phyloP scores from a whole-genome alignment of 64 coral and sea anemone genomes.

The Dendronephthya gigantea region DNA sequence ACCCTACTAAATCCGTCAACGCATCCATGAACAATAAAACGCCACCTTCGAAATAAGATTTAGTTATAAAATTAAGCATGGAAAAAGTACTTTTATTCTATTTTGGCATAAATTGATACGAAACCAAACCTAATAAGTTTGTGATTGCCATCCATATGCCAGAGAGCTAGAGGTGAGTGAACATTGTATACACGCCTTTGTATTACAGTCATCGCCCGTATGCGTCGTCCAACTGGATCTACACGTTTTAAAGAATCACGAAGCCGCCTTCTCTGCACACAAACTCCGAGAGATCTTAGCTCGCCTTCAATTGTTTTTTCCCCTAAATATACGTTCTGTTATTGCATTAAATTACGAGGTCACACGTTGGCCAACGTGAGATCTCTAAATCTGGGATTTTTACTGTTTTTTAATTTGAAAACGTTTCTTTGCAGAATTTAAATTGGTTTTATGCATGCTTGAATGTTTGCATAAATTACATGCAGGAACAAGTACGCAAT shows the following conservation, averaged over 20 bases:
- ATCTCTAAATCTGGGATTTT: neutral
- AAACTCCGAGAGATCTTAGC: neutral
- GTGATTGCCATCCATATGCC: neutral
- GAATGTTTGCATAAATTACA: too few relatives aligned
- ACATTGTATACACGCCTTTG: too few relatives aligned
- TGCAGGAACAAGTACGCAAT: neutral
- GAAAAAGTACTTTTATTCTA: neutral
- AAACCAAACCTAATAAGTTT: neutral
- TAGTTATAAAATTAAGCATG: neutral
- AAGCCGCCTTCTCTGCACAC: neutral
- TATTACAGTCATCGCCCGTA: too few relatives aligned
- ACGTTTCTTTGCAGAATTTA: neutral
- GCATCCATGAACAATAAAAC: conserved; percentile 2
- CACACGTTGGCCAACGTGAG: too few relatives aligned
- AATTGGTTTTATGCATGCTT: too few relatives aligned
- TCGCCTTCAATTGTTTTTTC: neutral
- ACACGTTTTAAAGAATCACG: neutral
- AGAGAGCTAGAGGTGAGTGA: too few relatives aligned
- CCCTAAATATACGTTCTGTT: neutral
- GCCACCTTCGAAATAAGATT: neutral
- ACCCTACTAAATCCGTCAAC: neutral
- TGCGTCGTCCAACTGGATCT: neutral
- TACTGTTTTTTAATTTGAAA: neutral
- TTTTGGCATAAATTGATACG: neutral
- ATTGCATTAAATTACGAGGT: neutral